Conservation (phyloP, 2,888 invertebrate genomes). For the Isotomurus palustris region DNA sequence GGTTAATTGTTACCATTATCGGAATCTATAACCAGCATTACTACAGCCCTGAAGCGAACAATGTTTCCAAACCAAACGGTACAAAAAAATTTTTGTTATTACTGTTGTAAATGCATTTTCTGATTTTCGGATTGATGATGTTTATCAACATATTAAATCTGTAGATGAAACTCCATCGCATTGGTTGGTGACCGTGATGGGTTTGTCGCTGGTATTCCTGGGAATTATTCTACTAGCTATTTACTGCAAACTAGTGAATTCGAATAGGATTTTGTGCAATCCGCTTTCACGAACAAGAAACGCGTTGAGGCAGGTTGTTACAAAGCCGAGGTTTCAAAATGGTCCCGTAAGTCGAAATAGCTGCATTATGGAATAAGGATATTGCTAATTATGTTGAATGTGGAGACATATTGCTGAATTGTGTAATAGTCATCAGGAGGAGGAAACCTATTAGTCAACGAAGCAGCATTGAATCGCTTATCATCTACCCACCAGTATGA, state of each 20-base stretch:
- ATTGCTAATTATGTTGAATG: too few relatives aligned
- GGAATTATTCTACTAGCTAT: conserved; percentile 28
- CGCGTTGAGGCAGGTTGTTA: conserved; percentile 34
- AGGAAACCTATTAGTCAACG: conserved; percentile 23
- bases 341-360: conserved; percentile 28
- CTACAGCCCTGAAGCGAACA: conserved; percentile 13
- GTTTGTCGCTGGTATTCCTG: conserved; percentile 22
- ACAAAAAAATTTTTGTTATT: neutral
- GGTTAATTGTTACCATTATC: conserved; percentile 21
- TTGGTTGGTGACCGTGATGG: conserved; percentile 29
- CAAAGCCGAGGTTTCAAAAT: conserved; percentile 34
- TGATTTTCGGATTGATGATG: neutral
- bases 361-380: too few relatives aligned
- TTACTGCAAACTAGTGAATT: conserved; percentile 27
- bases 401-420: neutral
- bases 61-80: neutral
- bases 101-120: neutral
- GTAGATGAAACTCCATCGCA: conserved; percentile 4
- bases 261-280: conserved; percentile 29
- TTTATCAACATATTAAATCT: neutral
- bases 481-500: too few relatives aligned
- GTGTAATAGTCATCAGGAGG: conserved; percentile 12
- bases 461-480: too few relatives aligned
- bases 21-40: conserved; percentile 30
- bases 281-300: conserved; percentile 31